A percentile compares a stretch with the other conserved stretches of the same genome.
These are phyloP conservation scores for Ambastaia sidthimunki DNA, from an alignment of 2,797 vertebrate species.

Conservation along the genomic window DNA sequence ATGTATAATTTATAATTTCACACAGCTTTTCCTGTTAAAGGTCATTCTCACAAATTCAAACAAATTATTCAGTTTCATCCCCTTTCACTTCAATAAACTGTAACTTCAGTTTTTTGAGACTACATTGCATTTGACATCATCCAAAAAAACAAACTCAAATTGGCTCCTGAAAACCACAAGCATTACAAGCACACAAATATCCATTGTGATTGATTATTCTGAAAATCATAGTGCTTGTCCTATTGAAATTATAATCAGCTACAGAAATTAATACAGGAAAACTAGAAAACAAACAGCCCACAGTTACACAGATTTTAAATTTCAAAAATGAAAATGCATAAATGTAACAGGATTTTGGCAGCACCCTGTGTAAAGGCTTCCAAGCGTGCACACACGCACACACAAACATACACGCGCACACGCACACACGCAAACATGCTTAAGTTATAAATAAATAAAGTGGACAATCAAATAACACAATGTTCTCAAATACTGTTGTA, in stretches of 20 bases:
- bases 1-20: conserved; percentile 7
- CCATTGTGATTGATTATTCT: conserved; percentile 12
- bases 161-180: conserved; percentile 11
- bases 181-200: neutral
- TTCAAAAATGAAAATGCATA: conserved; percentile 28
- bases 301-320: conserved; percentile 11
- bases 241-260: conserved; percentile 4
- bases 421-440: conserved; percentile 20
- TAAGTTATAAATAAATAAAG: conserved; percentile 48
- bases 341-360: conserved; percentile 21
- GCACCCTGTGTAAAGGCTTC: conserved; percentile 16
- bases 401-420: neutral
- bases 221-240: conserved; percentile 27
- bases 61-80: conserved; percentile 22
- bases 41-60: conserved; percentile 29
- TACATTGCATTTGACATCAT: conserved; percentile 10
- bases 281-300: neutral
- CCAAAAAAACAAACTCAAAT: neutral
- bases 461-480: neutral
- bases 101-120: conserved; percentile 19
- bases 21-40: neutral
- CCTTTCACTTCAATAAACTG: conserved; percentile 11
- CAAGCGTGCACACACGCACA: no score
- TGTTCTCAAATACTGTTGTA: conserved; percentile 28
- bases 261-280: conserved; percentile 11